A percentile compares a stretch with the other conserved stretches of the same genome.
Evolutionary conservation across 2,888 invertebrate genomes (phyloP).

Genomic region (Rhamphomyia laevipes): DNA sequence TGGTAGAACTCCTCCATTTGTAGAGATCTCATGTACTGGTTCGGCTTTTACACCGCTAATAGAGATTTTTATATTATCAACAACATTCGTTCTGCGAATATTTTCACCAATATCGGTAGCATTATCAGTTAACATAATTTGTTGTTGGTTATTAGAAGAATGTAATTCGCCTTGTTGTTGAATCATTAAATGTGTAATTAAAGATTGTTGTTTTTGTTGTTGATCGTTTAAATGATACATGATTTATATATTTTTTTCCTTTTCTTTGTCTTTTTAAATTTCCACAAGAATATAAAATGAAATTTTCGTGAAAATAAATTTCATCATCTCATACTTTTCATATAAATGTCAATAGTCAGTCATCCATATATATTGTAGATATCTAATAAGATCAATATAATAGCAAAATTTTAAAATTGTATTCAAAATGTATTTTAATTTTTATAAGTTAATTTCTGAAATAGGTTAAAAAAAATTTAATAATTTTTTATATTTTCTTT

Average conservation of each 20-base stretch:
- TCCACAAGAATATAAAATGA: too few species aligned
- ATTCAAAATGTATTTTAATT: too few species aligned
- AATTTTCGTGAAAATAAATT: neutral
- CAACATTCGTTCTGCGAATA: neutral
- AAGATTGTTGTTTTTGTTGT: slow-evolving; percentile 21
- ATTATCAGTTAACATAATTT: slow-evolving; percentile 13
- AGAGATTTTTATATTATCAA: slow-evolving; percentile 3
- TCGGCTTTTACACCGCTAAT: slow-evolving; percentile 11
- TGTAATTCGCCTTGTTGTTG: slow-evolving; percentile 14
- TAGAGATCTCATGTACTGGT: neutral
- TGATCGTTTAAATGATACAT: slow-evolving; percentile 36
- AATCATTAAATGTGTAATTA: slow-evolving; percentile 15
- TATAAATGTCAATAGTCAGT: slow-evolving; percentile 2
- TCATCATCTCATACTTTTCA: slow-evolving; percentile 1
- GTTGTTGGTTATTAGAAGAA: slow-evolving; percentile 14
- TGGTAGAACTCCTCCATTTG: neutral
- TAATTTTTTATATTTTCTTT: too few species aligned
- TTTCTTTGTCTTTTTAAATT: neutral
- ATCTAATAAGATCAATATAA: neutral
- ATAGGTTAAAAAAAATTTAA: too few species aligned
- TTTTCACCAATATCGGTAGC: slow-evolving; percentile 8
- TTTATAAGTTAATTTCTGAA: too few species aligned
- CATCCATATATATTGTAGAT: neutral
- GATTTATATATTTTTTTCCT: slow-evolving; percentile 15
- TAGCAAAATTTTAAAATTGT: too few species aligned